Base-by-base conservation (phyloP, 1,140 invertebrate genomes). In the Schlechtendalia chinensis region DNA sequence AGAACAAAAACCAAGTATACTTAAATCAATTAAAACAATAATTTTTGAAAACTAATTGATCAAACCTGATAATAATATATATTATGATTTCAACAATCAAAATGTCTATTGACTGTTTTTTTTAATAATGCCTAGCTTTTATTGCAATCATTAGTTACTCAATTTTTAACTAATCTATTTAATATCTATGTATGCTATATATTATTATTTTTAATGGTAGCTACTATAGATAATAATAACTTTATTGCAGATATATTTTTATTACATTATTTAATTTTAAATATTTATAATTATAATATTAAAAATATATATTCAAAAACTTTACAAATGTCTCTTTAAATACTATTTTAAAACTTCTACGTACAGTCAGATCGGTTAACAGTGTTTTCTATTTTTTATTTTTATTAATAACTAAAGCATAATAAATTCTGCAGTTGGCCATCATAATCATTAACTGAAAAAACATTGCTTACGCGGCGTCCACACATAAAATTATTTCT, bases 391-490 rank as follows among this genome's bases (percentile, higher is more conserved):
- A n/a, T 22, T 58, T 22, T 58, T 54, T 2, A n/a, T 22, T 22
- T 22, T 45, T 39, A 45, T 19, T n/a, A n/a, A 6, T 2, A 29
- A n/a, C 10, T 10, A 45, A 39, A 1, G 12, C 22, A 5, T 22
- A 45, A 45, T 47, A 29, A 32, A 63, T 50, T 71, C 67, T 50
- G 10, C 45, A 71, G 67, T 71, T 0, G 27, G 8, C 69, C 69
- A 71, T 71, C 69, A 53, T 71, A 19, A 27, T 71, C 11, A 71
- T 53, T 11, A 19, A 53, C 19, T 11, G 32, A 27, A 61, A 79
- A 79, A 61, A 79, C 74, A 79, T 24, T 79, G 74, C 32, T 61
- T 63, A 79, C 39, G 58, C 24, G 74, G 74, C 61, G 39, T 79
- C 56, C 16, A 59, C 22, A 19, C 16, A 8, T 50, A 47, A 16